These are phyloP conservation scores for Platycnemis pennipes DNA, from an alignment of 2,888 invertebrate genomes.

Conservation along the genomic window DNA sequence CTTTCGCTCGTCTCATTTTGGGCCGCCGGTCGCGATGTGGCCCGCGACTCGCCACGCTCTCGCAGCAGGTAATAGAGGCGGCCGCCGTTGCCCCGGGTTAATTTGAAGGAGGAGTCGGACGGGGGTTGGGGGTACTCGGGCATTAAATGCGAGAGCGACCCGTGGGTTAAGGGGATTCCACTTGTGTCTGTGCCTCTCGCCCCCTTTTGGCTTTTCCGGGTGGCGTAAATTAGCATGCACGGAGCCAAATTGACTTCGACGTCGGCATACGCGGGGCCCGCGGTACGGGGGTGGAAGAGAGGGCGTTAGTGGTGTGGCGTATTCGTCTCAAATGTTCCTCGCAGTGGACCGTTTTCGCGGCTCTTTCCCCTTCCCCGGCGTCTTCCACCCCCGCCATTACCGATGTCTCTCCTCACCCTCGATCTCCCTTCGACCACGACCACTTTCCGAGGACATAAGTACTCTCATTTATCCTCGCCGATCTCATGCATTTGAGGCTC, in stretches of 20 bases:
- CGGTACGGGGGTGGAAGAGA: background rate
- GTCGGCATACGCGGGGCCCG: background rate
- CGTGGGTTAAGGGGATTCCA: constrained; percentile 6
- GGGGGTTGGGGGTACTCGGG: background rate
- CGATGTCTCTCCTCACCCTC: background rate
- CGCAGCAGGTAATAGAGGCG: constrained; percentile 54
- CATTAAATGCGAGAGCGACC: constrained; percentile 54
- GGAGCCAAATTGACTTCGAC: constrained; percentile 57
- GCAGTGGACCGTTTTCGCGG: background rate
- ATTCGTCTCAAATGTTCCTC: constrained; percentile 21
- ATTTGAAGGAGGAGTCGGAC: constrained; percentile 48
- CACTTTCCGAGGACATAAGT: background rate
- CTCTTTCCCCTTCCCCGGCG: constrained; percentile 1
- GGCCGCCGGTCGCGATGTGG: too few relatives aligned
- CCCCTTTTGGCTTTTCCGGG: constrained; percentile 20
- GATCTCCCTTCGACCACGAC: background rate
- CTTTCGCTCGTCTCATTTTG: background rate
- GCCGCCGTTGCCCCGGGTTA: constrained; percentile 37
- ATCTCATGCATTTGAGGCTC: too few relatives aligned
- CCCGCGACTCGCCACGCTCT: background rate
- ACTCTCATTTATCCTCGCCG: constrained; percentile 23
- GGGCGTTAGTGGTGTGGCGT: background rate
- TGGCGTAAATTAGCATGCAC: constrained; percentile 58
- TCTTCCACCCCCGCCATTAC: background rate
- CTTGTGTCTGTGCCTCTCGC: background rate